Percentiles rank a stretch among this genome's conserved stretches.
Conservation (phyloP, 2,113 vertebrate genomes). For the Xenus cinereus region DNA sequence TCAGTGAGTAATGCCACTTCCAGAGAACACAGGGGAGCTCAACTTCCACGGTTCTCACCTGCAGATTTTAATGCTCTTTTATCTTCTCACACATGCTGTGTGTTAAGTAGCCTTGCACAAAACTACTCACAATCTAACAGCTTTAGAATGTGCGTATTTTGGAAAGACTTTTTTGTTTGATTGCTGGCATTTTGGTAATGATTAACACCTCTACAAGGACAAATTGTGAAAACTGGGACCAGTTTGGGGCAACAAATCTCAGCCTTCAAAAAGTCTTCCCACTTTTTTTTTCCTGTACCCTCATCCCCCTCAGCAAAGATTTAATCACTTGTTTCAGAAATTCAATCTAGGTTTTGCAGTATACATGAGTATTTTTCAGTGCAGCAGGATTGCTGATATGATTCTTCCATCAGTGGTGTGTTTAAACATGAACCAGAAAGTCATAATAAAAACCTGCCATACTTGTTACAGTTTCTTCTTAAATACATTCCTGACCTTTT, state of each 20-base stretch:
- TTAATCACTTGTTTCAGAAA: neutral
- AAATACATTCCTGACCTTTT: neutral
- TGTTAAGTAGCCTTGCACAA: neutral
- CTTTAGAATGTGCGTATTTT: rapidly evolving
- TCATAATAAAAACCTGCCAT: neutral
- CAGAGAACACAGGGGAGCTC: neutral
- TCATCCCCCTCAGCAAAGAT: neutral
- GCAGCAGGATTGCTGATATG: neutral
- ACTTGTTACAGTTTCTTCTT: neutral
- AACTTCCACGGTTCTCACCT: neutral
- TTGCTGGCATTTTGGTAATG: conserved; percentile 11
- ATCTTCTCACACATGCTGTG: neutral
- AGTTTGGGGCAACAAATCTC: neutral
- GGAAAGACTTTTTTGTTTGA: neutral
- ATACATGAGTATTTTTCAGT: neutral
- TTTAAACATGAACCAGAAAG: neutral
- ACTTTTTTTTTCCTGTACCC: neutral
- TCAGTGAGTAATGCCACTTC: neutral
- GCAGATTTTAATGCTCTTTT: neutral
- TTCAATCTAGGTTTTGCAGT: neutral
- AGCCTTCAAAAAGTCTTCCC: neutral
- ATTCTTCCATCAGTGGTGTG: neutral
- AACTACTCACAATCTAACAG: neutral
- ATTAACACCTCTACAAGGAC: conserved; percentile 19
- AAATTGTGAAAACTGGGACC: neutral